Evolutionary conservation across 2,888 invertebrate species (phyloP), one percentile per base, ranked within the genome.

Genomic region (Hartigia nigra): DNA sequence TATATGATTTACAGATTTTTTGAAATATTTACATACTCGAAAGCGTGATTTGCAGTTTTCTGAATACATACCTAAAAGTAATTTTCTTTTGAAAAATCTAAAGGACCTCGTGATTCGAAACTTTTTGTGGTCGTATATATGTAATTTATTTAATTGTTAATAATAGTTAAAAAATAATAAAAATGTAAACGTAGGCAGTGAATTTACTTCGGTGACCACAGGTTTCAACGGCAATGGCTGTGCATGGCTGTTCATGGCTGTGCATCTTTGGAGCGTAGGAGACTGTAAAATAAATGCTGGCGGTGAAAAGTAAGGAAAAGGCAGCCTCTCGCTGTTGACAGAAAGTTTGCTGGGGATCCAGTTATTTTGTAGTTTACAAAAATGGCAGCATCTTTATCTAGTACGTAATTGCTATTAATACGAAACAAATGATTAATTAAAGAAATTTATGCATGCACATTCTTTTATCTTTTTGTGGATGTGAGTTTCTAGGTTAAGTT

Each of bases 301-400:
- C 55, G 55, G 55, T 55, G 55, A 23, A 55, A 55, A 55, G 55
- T 9, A 55, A 23, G 5, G 55, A 55, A 23, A 23, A 55, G 55
- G 23, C 23, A 55, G 55, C 55, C 23, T 55, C 23, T 55, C 55
- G 55, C 55, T 55, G 55, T 55, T 55, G 55, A 55, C 55, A 9
- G 55, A 55, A 55, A 55, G 23, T 55, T 55, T 55, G 55, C 23
- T 23, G 55, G 14, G 23, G 23, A 55, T 23, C 23, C 55, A 55
- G 55, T 23, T 55, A 55, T 55, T 55, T 23, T 23, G 55, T 55
- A 9, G 14, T 55, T 23, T 79, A 75, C 69, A 76, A 83, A 86
- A 83, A 89, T 89, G 89, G 86, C 88, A 81, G 81, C 84, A 55
- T 85, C 86, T 74, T 81, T 88, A 77, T 88, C 88, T 83, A 87